Conservation (phyloP, 1,140 invertebrate species). For the Drosophila oshimai region DNA sequence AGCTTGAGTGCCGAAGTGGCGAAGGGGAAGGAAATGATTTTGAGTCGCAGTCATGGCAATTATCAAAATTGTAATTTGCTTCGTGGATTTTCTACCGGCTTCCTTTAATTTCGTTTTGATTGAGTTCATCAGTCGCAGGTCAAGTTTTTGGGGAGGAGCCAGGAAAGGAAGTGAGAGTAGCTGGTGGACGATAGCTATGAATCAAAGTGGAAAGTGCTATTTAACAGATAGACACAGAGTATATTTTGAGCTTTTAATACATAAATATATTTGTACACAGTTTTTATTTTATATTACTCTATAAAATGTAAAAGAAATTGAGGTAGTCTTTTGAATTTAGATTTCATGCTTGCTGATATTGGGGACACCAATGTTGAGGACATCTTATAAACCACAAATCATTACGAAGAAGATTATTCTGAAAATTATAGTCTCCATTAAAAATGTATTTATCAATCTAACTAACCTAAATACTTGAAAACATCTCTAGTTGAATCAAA, state of each 20-base stretch:
- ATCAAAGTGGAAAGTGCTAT: background rate
- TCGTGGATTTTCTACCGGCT: slow-evolving; percentile 14
- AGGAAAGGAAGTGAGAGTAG: background rate
- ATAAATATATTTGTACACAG: too few relatives aligned
- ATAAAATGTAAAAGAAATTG: too few relatives aligned
- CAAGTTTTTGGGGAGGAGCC: slow-evolving; percentile 24
- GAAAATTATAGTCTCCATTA: too few relatives aligned
- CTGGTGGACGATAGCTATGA: background rate
- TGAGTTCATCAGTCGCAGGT: slow-evolving; percentile 60
- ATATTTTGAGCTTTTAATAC: too few relatives aligned
- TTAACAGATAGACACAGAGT: too few relatives aligned
- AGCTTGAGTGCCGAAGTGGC: slow-evolving; percentile 10
- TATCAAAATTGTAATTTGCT: slow-evolving; percentile 77
- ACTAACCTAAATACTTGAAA: background rate
- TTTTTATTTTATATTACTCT: too few relatives aligned
- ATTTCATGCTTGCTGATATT: too few relatives aligned
- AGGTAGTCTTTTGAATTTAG: too few relatives aligned
- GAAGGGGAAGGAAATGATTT: slow-evolving; percentile 27
- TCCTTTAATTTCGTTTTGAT: slow-evolving; percentile 30
- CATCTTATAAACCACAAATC: too few relatives aligned
- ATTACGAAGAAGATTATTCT: too few relatives aligned
- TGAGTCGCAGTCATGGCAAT: slow-evolving; percentile 50
- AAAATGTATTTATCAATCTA: too few relatives aligned
- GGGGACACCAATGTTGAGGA: too few relatives aligned
- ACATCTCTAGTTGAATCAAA: slow-evolving; percentile 3